Conservation (phyloP, 2,797 vertebrate genomes). For the Malacoraja senta region DNA sequence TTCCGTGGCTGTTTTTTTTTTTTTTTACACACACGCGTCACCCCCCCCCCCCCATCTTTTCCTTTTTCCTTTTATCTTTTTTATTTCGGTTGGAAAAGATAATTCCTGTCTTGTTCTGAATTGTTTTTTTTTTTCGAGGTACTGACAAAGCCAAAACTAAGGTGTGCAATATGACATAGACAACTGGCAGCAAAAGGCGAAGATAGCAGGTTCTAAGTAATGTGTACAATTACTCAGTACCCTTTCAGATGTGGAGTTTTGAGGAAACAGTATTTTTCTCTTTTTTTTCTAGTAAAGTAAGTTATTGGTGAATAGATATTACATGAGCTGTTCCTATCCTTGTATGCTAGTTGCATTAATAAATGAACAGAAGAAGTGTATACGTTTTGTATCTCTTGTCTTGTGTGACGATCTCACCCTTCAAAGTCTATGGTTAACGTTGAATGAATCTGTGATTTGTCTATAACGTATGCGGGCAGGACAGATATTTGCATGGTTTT, state of each 20-base stretch:
- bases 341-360: slow-evolving; percentile 38
- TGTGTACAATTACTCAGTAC: slow-evolving; percentile 35
- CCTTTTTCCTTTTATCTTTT: neutral
- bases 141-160: slow-evolving; percentile 30
- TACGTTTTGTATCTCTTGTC: neutral
- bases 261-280: slow-evolving; percentile 37
- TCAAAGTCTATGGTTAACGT: neutral
- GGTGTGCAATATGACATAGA: slow-evolving; percentile 35
- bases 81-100: slow-evolving; percentile 21
- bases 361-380: slow-evolving; percentile 36
- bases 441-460: neutral
- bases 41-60: neutral
- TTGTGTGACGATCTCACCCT: neutral
- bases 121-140: slow-evolving; percentile 13
- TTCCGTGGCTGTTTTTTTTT: neutral
- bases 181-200: slow-evolving; percentile 27
- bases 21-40: neutral
- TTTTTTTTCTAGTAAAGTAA: slow-evolving; percentile 38
- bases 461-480: neutral
- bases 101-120: slow-evolving; percentile 15
- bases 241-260: slow-evolving; percentile 37
- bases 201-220: slow-evolving; percentile 36
- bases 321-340: slow-evolving; percentile 35
- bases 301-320: slow-evolving; percentile 39
- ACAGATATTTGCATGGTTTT: neutral